Evolutionary conservation across 2,888 invertebrate genomes (phyloP).

Genomic region (Eutolmus rufibarbis): DNA sequence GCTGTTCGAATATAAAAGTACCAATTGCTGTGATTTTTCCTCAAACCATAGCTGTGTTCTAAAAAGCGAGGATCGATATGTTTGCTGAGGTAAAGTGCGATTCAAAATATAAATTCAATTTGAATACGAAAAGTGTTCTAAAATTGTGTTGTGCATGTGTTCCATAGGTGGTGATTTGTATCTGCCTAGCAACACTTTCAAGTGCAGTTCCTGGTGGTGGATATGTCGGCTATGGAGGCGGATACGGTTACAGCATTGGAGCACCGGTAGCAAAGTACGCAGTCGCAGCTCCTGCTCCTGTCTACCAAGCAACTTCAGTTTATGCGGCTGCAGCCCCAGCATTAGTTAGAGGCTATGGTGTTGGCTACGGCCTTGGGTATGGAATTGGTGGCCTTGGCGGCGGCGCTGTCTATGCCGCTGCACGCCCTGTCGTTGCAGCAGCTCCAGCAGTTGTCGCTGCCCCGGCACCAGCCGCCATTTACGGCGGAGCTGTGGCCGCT

Average conservation of each 20-base stretch:
- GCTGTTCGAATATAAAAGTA: constrained; percentile 58
- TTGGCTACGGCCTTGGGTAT: background rate
- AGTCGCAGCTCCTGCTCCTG: constrained; percentile 33
- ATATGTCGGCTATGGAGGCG: constrained; percentile 8
- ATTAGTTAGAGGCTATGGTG: constrained; percentile 12
- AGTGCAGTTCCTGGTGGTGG: constrained; percentile 54
- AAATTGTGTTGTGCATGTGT: constrained; percentile 3
- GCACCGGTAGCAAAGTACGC: constrained; percentile 40
- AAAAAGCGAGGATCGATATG: constrained; percentile 59
- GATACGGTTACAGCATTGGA: background rate
- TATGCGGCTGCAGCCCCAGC: constrained; percentile 31
- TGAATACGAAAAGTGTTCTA: background rate
- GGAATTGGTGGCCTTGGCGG: background rate
- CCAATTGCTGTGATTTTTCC: constrained; percentile 56
- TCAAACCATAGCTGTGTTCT: constrained; percentile 61
- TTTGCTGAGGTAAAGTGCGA: constrained; percentile 57
- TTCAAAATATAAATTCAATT: background rate
- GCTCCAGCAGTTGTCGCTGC: constrained; percentile 40
- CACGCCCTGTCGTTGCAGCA: background rate
- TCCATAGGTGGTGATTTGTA: constrained; percentile 54
- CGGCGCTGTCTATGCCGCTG: constrained; percentile 2
- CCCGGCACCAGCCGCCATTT: constrained; percentile 16
- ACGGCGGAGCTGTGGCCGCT: background rate
- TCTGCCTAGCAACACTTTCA: constrained; percentile 55
- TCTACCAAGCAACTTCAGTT: constrained; percentile 33